phyloP scores from a whole-genome alignment of 1,140 invertebrate genomes.

The Drosophila littoralis region DNA sequence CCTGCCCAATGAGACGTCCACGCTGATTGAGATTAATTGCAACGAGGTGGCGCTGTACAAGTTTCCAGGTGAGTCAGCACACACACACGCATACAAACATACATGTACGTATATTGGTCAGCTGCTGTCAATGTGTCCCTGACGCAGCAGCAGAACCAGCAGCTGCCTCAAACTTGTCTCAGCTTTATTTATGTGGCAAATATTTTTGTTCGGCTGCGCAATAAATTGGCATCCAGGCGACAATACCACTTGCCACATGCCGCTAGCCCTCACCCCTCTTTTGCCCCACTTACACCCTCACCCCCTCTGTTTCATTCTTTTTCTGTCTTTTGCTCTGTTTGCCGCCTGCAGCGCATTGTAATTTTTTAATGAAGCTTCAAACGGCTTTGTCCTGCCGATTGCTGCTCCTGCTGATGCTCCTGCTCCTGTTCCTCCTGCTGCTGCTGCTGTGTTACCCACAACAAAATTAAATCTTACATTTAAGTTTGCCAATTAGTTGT shows the following conservation, averaged over 20 bases:
- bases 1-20: constrained; percentile 85
- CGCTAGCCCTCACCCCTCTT: not conserved
- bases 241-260: constrained; percentile 24
- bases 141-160: not conserved
- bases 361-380: constrained; percentile 80
- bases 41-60: constrained; percentile 87
- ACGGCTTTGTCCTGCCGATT: constrained; percentile 60
- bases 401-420: not conserved
- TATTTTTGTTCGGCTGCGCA: constrained; percentile 57
- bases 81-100: not conserved
- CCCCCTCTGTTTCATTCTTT: not conserved
- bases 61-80: constrained; percentile 86
- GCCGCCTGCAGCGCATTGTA: constrained; percentile 61
- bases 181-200: constrained; percentile 75
- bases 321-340: constrained; percentile 24
- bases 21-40: constrained; percentile 87
- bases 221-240: constrained; percentile 61
- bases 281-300: not conserved
- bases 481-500: constrained; percentile 84
- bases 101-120: not conserved
- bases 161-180: constrained; percentile 50
- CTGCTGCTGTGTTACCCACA: constrained; percentile 37
- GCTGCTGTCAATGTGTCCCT: constrained; percentile 43
- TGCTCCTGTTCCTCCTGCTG: constrained; percentile 15
- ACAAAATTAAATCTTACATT: constrained; percentile 83